phyloP scores from a whole-genome alignment of 2,113 vertebrate species.

The Stigmatopora argus region DNA sequence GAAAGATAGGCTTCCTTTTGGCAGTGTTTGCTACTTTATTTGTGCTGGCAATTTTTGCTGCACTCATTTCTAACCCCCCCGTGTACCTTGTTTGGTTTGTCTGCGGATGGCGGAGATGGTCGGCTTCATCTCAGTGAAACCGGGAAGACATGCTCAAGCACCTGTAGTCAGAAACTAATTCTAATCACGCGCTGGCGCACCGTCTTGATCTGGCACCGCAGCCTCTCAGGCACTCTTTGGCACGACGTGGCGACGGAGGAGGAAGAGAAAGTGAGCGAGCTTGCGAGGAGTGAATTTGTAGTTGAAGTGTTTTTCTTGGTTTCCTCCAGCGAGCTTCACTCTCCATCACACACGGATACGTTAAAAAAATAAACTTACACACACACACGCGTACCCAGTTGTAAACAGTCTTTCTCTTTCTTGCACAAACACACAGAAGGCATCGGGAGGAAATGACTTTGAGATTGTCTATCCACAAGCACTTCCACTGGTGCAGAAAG shows the following conservation, averaged over 20 bases:
- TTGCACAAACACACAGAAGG: slow-evolving; percentile 16
- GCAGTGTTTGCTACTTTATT: neutral
- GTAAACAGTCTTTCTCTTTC: neutral
- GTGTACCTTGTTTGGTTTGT: neutral
- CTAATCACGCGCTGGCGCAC: slow-evolving; percentile 8
- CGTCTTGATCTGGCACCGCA: slow-evolving; percentile 38
- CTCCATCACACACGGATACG: slow-evolving; percentile 4
- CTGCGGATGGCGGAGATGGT: neutral
- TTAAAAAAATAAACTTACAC: neutral
- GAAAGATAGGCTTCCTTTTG: neutral
- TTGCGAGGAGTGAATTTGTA: slow-evolving; percentile 43
- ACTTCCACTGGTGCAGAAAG: slow-evolving; percentile 33
- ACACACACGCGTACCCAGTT: slow-evolving; percentile 21
- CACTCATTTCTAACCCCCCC: neutral
- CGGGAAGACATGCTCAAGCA: slow-evolving; percentile 49
- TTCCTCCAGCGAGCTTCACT: slow-evolving; percentile 38
- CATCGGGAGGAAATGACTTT: slow-evolving; percentile 54
- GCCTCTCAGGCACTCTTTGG: slow-evolving; percentile 56
- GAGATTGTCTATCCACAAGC: slow-evolving; percentile 49
- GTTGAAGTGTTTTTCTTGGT: slow-evolving; percentile 55
- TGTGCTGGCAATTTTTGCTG: neutral
- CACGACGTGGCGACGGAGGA: neutral
- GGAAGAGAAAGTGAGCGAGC: slow-evolving; percentile 4
- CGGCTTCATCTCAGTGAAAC: slow-evolving; percentile 31
- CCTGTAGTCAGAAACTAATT: slow-evolving; percentile 42